Base-by-base conservation (phyloP, 2,797 vertebrate species). In the Scolopax rusticola region DNA sequence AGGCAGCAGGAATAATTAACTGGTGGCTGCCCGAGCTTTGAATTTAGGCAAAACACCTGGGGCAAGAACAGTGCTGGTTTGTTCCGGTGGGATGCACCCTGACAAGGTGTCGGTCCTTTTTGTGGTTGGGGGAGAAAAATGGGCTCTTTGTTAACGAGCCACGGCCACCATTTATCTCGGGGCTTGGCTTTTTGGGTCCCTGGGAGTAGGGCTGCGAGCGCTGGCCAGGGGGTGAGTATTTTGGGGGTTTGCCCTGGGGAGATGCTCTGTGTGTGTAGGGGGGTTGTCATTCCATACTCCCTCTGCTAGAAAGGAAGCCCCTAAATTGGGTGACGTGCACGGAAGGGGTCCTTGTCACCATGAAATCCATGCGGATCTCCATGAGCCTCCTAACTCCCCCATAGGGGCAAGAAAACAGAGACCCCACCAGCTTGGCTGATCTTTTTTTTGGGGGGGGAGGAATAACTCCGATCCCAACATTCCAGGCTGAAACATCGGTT, bases 31-130 rank as follows among this genome's bases (percentile, higher is more conserved):
- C 25, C 41, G 59, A 67, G 36, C 53, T 89, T 76, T 82, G 85
- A 82, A 51, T 93, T 78, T 43, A 27, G 50, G 94, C 8, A 13
- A 21, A 76, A 68, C 90, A 87, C 95, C 95, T 94, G 82, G 85
- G 40, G 57, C 14, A 84, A 68, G 70, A 89, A 45, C 85, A 79
- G 63, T 30, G 70, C 24, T 1, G 19, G 48, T 43, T 68, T 94
- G 92, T 94, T 79, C 0, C 2, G 27, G 61, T 1, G 18, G 78
- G 75, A 68, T 82, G 50, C 8, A 9, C 63, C 41, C 0, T 3
- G 27, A 53, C 27, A 47, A 74, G 65, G 40, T 43, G 61, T 70
- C 2, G 23, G 23, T 28, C 53, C 57, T 73, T 89, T 33, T 63
- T 40, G 81, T 3, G 54, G 32, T 47, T 27, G 33, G 20, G 51